These are phyloP conservation scores for Zaprionus bogoriensis DNA, from an alignment of 2,888 invertebrate genomes.

Conservation along the genomic window DNA sequence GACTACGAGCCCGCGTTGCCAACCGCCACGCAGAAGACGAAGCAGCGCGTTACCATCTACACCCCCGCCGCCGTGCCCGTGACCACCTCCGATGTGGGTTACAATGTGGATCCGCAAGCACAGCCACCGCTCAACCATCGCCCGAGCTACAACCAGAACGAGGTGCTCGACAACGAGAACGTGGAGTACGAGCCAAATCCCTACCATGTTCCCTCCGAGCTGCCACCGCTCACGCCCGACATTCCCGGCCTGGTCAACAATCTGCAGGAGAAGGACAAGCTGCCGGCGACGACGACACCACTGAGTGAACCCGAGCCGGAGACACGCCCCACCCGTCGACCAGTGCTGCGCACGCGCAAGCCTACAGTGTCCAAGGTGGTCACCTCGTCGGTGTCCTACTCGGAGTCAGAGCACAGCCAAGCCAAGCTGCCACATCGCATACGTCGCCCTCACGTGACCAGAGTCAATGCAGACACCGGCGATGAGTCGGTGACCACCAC, in stretches of 20 bases:
- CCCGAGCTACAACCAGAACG: conserved; percentile 78
- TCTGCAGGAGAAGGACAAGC: conserved; percentile 84
- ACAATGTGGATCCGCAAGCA: conserved; percentile 54
- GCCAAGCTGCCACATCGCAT: conserved; percentile 81
- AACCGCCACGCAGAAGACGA: conserved; percentile 61
- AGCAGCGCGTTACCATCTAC: conserved; percentile 78
- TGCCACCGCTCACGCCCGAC: conserved; percentile 85
- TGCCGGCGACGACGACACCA: conserved; percentile 69
- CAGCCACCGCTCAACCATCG: conserved; percentile 74
- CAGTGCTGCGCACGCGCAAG: conserved; percentile 84
- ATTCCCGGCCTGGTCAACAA: conserved; percentile 86
- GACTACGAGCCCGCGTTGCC: conserved; percentile 70
- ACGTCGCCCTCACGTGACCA: conserved; percentile 82
- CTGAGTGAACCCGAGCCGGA: conserved; percentile 80
- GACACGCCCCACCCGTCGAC: conserved; percentile 83
- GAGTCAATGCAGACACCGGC: conserved; percentile 43
- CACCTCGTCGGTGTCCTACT: conserved; percentile 80
- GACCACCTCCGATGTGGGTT: conserved; percentile 71
- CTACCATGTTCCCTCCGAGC: conserved; percentile 84
- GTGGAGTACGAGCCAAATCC: conserved; percentile 83
- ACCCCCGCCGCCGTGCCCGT: conserved; percentile 72
- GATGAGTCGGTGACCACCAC: conserved; percentile 58
- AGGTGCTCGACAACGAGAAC: conserved; percentile 80
- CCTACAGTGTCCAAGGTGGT: conserved; percentile 81
- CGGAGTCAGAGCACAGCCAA: conserved; percentile 75